phyloP scores from a whole-genome alignment of 2,888 invertebrate genomes.

The Prostheceraeus crozeri region DNA sequence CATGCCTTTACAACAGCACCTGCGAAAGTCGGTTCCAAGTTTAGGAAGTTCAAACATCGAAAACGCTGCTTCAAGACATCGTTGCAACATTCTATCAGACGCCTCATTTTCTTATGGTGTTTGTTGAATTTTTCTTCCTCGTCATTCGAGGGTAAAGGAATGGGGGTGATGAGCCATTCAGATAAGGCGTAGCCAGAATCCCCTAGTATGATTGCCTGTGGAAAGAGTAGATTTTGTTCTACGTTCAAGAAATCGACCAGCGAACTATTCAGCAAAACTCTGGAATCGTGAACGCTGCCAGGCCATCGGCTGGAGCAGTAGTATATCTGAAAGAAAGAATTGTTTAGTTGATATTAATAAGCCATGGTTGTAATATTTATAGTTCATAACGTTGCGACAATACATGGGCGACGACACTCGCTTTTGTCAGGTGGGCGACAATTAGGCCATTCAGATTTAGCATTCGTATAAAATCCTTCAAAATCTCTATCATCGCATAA shows the following conservation, averaged over 20 bases:
- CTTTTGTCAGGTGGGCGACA: too few relatives aligned
- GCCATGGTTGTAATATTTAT: too few relatives aligned
- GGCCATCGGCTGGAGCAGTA: slow-evolving; percentile 3
- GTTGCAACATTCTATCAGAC: slow-evolving; percentile 5
- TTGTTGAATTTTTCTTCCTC: slow-evolving; percentile 6
- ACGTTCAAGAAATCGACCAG: background rate
- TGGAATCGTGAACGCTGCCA: slow-evolving; percentile 7
- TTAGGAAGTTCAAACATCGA: slow-evolving; percentile 1
- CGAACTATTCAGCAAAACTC: slow-evolving; percentile 1
- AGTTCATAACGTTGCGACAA: too few relatives aligned
- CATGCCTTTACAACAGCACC: slow-evolving; percentile 11
- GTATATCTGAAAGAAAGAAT: too few relatives aligned
- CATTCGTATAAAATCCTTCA: too few relatives aligned
- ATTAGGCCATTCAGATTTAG: too few relatives aligned
- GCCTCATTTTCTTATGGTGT: slow-evolving; percentile 1
- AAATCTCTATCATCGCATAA: too few relatives aligned
- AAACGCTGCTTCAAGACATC: slow-evolving; percentile 3
- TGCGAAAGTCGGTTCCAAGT: background rate
- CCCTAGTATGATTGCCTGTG: slow-evolving; percentile 2
- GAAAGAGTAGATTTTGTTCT: background rate
- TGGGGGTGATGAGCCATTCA: slow-evolving; percentile 1
- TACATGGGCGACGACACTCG: too few relatives aligned
- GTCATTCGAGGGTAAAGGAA: background rate
- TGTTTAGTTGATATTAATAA: too few relatives aligned
- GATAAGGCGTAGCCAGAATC: slow-evolving; percentile 15